Evolutionary conservation across 2,888 invertebrate genomes (phyloP).

Genomic region (Panzeria rudis): DNA sequence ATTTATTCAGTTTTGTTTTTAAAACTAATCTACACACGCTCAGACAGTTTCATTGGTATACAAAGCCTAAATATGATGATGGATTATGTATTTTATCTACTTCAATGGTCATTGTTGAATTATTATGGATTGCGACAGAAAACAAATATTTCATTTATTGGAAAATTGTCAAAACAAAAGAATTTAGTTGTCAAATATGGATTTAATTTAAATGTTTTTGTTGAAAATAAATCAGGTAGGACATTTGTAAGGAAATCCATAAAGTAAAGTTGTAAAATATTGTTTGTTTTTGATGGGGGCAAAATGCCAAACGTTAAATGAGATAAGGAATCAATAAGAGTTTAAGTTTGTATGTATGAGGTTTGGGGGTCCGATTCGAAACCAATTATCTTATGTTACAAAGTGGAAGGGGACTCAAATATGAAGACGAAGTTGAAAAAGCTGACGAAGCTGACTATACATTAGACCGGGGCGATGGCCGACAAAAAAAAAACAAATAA

Average conservation of each 20-base stretch:
- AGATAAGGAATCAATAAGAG: not conserved
- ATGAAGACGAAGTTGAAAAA: too few species aligned
- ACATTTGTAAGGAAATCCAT: not conserved
- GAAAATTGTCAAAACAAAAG: slow-evolving; percentile 47
- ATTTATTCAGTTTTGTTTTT: slow-evolving; percentile 27
- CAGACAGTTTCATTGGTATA: not conserved
- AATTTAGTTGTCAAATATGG: slow-evolving; percentile 48
- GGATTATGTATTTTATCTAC: slow-evolving; percentile 46
- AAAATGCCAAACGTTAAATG: not conserved
- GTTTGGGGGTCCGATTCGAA: too few species aligned
- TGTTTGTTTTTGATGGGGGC: not conserved
- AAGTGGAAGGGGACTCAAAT: too few species aligned
- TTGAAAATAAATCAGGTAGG: slow-evolving; percentile 3
- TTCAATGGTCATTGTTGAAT: slow-evolving; percentile 6
- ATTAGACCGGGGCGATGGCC: too few species aligned
- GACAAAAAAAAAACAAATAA: too few species aligned
- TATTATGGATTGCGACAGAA: slow-evolving; percentile 23
- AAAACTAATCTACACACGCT: not conserved
- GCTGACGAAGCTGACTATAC: too few species aligned
- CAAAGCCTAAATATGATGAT: slow-evolving; percentile 41
- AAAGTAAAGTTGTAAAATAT: not conserved
- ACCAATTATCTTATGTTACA: too few species aligned
- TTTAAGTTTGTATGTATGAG: not conserved
- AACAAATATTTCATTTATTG: slow-evolving; percentile 46
- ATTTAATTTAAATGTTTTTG: slow-evolving; percentile 36